Base-by-base conservation (phyloP, 1,140 invertebrate genomes). In the Acromyrmex charruanus region DNA sequence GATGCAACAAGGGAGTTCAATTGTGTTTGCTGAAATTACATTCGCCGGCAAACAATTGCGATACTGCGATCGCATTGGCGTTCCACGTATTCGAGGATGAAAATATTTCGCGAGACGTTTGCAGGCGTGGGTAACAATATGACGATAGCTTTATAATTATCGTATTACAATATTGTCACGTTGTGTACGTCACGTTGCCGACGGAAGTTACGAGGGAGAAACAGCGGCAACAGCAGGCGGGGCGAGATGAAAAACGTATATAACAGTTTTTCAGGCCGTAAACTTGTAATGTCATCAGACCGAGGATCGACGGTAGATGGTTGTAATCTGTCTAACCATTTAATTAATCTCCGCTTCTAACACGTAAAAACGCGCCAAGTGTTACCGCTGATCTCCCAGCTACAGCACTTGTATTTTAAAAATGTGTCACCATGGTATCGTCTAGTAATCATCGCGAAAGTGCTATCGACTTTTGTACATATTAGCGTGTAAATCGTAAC, bases 211-310 rank as follows among this genome's bases (percentile, higher is more conserved):
- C n/a, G 49, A 88, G 39, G 28, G 21, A 51, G 49, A 82, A 84
- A 61, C 49, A 7, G 21, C 4, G 28, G 55, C 3, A 28, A 12
- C 49, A 75, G 25, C 25, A 49, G 77, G 51, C 39, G 5, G 51
- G 39, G 9, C 16, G n/a, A 72, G 31, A 49, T 63, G 74, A 49
- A 39, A 71, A 59, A 25, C 49, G 25, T 61, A 25, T 49, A 74
- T 14, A 85, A 77, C 79, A 87, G 90, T 94, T 93, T 94, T 94
- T 94, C 87, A 91, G 87, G 81, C 91, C 91, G 90, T 91, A 94
- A 94, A 94, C 89, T 93, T 92, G 92, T 93, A 93, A 93, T 91
- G 90, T 93, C 92, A 93, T 93, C 85, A 92, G 88, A 85, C 74
- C 65, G 65, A 84, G 65, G 77, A 61, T 86, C 87, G 82, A 82